These are phyloP conservation scores for Clupea harengus DNA, from an alignment of 2,113 vertebrate genomes.

Conservation along the genomic window DNA sequence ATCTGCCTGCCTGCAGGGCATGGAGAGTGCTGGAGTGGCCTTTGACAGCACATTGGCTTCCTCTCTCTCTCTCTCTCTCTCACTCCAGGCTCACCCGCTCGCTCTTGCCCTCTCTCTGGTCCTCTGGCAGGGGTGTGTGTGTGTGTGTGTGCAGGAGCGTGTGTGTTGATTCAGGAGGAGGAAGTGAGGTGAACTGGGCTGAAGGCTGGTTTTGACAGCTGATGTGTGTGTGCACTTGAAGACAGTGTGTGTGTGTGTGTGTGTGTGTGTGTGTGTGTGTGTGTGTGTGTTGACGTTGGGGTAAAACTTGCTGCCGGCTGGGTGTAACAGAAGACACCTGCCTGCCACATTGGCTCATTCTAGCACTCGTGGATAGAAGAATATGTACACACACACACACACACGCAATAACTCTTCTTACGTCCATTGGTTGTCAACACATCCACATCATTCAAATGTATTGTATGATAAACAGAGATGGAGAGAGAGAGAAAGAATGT, in stretches of 20 bases:
- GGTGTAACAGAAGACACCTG: not conserved
- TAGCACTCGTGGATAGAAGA: not conserved
- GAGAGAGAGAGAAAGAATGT: not conserved
- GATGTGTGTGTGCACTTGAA: not conserved
- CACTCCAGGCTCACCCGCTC: not conserved
- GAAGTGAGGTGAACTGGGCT: not conserved
- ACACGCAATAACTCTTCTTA: not conserved
- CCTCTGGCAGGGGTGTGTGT: not conserved
- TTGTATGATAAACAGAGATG: not conserved
- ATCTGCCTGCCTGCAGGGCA: not conserved
- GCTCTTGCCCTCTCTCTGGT: not conserved
- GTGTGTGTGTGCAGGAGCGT: not conserved
- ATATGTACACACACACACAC: not conserved
- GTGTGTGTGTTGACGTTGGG: no score
- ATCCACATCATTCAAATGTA: not conserved
- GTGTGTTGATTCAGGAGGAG: not conserved
- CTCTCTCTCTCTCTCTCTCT: not conserved
- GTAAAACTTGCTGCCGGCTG: no score
- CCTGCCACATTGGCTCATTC: not conserved
- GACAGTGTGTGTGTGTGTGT: not conserved
- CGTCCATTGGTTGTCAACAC: not conserved
- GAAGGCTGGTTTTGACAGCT: conserved; percentile 5
- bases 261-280: no score
- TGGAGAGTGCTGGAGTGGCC: not conserved
- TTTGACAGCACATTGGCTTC: not conserved